Evolutionary conservation across 2,888 invertebrate genomes (phyloP).

Genomic region (Lycocerus yunnanus): DNA sequence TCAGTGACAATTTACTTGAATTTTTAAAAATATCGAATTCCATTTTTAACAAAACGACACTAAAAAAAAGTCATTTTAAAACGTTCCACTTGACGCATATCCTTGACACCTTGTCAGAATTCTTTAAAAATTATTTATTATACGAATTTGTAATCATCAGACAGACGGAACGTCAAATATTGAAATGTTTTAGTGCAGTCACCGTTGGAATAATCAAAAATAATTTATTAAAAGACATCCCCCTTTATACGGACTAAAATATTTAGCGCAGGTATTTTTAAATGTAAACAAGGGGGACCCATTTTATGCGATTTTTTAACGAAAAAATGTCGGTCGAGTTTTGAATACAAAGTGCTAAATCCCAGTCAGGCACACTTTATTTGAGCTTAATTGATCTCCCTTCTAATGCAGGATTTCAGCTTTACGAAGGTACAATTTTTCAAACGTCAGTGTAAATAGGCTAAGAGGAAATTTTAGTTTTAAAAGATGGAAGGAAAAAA

Average conservation of each 20-base stretch:
- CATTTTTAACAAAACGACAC: not conserved
- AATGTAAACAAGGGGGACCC: not conserved
- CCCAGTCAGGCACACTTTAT: not conserved
- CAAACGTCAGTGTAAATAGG: not conserved
- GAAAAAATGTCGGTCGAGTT: too few relatives aligned
- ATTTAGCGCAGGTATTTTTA: not conserved
- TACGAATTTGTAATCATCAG: slow-evolving; percentile 25
- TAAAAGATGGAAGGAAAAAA: not conserved
- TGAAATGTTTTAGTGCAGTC: not conserved
- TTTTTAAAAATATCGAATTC: not conserved
- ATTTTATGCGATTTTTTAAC: too few relatives aligned
- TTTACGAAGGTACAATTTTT: not conserved
- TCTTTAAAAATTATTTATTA: slow-evolving; percentile 23
- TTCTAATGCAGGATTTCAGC: not conserved
- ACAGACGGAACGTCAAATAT: slow-evolving; percentile 11
- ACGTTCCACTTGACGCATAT: slow-evolving; percentile 4
- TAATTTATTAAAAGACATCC: not conserved
- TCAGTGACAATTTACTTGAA: not conserved
- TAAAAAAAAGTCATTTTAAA: slow-evolving; percentile 11
- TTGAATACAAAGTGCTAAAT: too few relatives aligned
- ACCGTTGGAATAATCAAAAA: not conserved
- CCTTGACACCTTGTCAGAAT: slow-evolving; percentile 22
- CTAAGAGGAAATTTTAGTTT: slow-evolving; percentile 1
- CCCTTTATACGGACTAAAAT: not conserved
- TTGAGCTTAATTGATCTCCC: not conserved